These are phyloP conservation scores for Gymnoscopelus braueri DNA, from an alignment of 2,797 vertebrate species.

Conservation along the genomic window DNA sequence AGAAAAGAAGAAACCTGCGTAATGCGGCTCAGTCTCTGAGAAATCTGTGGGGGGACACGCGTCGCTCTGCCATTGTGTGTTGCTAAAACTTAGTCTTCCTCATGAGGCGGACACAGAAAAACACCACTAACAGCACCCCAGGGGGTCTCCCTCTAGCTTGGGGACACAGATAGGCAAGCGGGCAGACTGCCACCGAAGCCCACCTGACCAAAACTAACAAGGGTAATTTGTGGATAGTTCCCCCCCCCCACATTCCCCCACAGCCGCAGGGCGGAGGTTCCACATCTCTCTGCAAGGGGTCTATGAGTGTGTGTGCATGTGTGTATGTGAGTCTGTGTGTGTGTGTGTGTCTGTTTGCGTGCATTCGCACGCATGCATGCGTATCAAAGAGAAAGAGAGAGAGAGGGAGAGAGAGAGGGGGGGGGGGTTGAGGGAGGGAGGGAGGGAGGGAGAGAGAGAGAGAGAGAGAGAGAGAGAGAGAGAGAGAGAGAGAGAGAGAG, in stretches of 20 bases:
- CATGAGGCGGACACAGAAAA: background rate
- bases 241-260: background rate
- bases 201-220: slow-evolving; percentile 10
- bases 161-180: background rate
- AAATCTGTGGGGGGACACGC: background rate
- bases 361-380: background rate
- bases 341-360: slow-evolving; percentile 2
- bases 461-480: too few species aligned
- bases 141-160: background rate
- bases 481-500: too few species aligned
- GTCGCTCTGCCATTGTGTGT: background rate
- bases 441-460: too few species aligned
- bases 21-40: background rate
- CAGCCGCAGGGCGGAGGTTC: background rate
- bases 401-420: too few species aligned
- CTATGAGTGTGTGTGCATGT: background rate
- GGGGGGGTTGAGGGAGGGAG: too few species aligned
- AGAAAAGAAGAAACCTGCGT: background rate
- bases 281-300: background rate
- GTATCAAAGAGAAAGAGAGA: background rate
- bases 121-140: background rate
- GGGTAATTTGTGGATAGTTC: background rate
- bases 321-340: background rate
- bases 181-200: background rate
- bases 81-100: background rate